Evolutionary conservation across 2,113 vertebrate species (phyloP).

Genomic region (Hippopotamus amphibius): DNA sequence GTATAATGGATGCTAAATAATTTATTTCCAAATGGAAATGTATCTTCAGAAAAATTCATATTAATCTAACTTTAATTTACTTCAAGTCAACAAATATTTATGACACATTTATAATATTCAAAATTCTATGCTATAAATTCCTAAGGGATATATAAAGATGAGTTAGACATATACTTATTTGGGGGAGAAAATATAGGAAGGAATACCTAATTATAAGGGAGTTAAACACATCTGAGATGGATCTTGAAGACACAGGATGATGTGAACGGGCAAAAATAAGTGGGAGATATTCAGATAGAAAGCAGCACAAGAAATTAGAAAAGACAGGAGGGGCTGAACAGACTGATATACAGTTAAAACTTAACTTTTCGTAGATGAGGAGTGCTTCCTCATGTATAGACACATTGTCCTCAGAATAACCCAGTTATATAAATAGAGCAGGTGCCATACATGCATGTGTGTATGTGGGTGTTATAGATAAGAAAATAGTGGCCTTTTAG

Average conservation of each 20-base stretch:
- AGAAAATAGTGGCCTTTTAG: not conserved
- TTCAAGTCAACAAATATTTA: constrained; percentile 33
- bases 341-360: not conserved
- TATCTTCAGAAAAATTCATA: constrained; percentile 2
- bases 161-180: not conserved
- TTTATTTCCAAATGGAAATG: constrained; percentile 22
- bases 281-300: not conserved
- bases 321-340: not conserved
- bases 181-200: not conserved
- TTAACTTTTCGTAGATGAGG: not conserved
- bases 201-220: not conserved
- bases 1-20: not conserved
- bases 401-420: not conserved
- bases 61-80: constrained; percentile 22
- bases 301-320: not conserved
- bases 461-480: not conserved
- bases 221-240: not conserved
- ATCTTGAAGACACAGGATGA: not conserved
- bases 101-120: not conserved
- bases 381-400: not conserved
- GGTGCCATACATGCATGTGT: not conserved
- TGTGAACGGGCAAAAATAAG: not conserved
- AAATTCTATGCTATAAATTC: not conserved
- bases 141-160: not conserved
- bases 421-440: not conserved